These are phyloP conservation scores for Cherax quadricarinatus DNA, from an alignment of 1,140 invertebrate genomes.

Conservation along the genomic window DNA sequence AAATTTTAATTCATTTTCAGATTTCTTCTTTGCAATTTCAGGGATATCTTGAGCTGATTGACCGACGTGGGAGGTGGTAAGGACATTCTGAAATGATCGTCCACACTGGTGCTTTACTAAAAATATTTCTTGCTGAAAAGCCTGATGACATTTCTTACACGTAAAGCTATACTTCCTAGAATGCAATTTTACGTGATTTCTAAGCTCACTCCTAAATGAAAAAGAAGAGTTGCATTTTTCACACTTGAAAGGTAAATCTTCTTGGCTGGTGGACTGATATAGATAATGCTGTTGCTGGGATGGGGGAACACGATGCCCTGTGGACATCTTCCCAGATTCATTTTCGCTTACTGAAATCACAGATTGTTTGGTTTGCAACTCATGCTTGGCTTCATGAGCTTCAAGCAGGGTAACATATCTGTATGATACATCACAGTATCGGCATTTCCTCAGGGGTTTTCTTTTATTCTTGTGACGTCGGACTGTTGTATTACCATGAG, in stretches of 20 bases:
- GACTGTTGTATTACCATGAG: neutral
- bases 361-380: neutral
- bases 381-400: constrained; percentile 20
- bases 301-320: neutral
- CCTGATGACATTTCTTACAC: constrained; percentile 29
- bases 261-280: neutral
- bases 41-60: neutral
- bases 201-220: constrained; percentile 40
- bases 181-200: constrained; percentile 34
- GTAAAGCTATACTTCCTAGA: constrained; percentile 15
- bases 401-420: neutral
- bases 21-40: neutral
- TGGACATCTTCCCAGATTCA: neutral
- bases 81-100: neutral
- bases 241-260: constrained; percentile 21
- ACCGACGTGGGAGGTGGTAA: neutral
- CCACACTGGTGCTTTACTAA: constrained; percentile 44
- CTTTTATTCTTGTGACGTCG: neutral
- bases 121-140: constrained; percentile 21
- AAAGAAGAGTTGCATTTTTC: constrained; percentile 6
- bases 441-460: constrained; percentile 29
- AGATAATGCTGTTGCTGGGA: neutral
- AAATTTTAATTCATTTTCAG: neutral
- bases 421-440: constrained; percentile 11
- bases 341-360: neutral